Evolutionary conservation across 2,113 vertebrate species (phyloP), one percentile per base, ranked within the genome.

Genomic region (Onychostruthus taczanowskii): DNA sequence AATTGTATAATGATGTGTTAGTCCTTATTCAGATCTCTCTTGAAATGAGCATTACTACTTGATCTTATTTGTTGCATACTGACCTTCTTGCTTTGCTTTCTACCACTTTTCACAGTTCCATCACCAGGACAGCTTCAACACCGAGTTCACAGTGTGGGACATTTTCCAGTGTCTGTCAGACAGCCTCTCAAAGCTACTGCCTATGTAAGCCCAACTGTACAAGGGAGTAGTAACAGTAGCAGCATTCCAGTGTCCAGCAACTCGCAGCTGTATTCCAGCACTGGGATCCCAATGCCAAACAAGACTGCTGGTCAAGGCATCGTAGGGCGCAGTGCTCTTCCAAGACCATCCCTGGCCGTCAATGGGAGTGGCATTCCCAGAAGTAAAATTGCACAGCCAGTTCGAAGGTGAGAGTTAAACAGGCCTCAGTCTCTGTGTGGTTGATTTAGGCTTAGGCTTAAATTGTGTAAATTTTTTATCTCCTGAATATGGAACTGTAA

Each of bases 131-230:
- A 99, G 94, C 98, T 99, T 91, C 98, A 98, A 50, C 98, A 99
- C 94, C 97, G 99, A 67, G 98, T 99, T 64, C 99, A 99, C 93
- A 99, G 99, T 17, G 98, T 99, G 91, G 98, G 99, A 30, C 99
- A 98, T 89, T 99, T 99, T 97, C 98, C 98, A 14, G 97, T 98
- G 73, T 97, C 98, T 35, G 89, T 97, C 49, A 98, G 99, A 66
- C 98, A 98, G 50, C 98, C 98, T 28, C 97, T 99, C 16, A 99
- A 99, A 98, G 99, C 99, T 91, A 99, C 99, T 31, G 99, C 99
- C 46, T 99, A 99, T 0, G 99, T 99, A 59, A 99, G 99, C 95
- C 99, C 99, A 13, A 99, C 99, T 0, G 97, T 99, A 61, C 99
- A 99, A 97, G 98, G 99, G 58, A 97, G 97, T 35, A 87, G 97